Conservation (phyloP, 2,113 vertebrate species). For the Cyanocitta stelleri region DNA sequence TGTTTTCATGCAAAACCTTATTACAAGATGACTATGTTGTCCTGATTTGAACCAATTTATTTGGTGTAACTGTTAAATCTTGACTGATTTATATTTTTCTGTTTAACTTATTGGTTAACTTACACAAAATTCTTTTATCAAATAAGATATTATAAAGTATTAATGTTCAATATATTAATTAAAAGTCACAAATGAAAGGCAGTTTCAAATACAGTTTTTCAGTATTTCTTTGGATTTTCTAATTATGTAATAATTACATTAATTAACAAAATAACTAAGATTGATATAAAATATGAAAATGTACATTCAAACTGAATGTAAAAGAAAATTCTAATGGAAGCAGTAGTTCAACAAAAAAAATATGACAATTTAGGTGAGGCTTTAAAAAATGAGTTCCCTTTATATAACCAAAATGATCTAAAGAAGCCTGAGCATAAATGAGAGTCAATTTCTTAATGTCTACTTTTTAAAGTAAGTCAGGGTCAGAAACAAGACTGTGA, state of each 20-base stretch:
- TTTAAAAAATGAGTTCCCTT: neutral
- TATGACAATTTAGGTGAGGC: neutral
- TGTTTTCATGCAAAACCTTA: neutral
- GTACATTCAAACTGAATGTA: neutral
- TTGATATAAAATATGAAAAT: neutral
- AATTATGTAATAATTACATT: neutral
- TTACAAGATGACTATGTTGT: neutral
- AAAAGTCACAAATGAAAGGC: neutral
- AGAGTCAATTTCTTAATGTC: neutral
- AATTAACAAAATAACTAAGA: neutral
- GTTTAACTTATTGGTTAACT: neutral
- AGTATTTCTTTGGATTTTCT: neutral
- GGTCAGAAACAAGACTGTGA: neutral
- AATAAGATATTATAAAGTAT: neutral
- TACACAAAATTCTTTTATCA: neutral
- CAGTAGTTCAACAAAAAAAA: neutral
- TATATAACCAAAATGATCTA: neutral
- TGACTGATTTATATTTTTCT: neutral
- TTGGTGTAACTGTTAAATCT: neutral
- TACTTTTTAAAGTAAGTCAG: neutral
- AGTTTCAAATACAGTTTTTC: neutral
- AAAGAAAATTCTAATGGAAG: neutral
- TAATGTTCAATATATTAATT: neutral
- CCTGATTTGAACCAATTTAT: neutral
- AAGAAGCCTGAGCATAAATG: neutral